phyloP scores from a whole-genome alignment of 2,113 vertebrate genomes.

The Climacteris rufus region DNA sequence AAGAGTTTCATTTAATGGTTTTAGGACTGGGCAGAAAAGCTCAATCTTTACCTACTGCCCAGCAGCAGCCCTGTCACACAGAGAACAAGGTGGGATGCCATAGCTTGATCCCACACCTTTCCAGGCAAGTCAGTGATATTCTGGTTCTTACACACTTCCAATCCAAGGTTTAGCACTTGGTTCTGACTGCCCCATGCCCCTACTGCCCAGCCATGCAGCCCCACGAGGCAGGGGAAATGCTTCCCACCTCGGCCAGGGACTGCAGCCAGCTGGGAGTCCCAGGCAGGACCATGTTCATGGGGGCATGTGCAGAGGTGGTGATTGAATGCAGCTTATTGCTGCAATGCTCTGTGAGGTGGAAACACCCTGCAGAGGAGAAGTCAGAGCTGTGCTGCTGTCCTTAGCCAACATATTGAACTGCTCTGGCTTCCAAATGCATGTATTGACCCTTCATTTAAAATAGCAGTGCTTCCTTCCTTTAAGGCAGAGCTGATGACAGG shows the following conservation, averaged over 20 bases:
- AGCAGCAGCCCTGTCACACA: not conserved
- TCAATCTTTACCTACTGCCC: not conserved
- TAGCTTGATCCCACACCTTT: not conserved
- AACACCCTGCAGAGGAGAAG: not conserved
- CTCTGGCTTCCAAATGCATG: not conserved
- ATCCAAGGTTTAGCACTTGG: not conserved
- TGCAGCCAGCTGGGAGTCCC: not conserved
- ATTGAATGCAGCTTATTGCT: not conserved
- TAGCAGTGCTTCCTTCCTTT: not conserved
- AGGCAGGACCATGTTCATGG: not conserved
- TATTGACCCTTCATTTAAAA: not conserved
- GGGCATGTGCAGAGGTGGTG: not conserved
- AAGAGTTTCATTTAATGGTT: not conserved
- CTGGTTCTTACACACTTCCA: not conserved
- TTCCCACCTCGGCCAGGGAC: rapidly evolving
- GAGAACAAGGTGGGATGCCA: not conserved
- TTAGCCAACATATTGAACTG: not conserved
- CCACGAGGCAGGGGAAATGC: rapidly evolving
- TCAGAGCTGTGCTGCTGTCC: not conserved
- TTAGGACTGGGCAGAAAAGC: not conserved
- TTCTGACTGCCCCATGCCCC: not conserved
- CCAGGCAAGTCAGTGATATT: not conserved
- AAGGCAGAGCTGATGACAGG: not conserved
- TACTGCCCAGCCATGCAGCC: rapidly evolving
- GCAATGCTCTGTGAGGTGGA: not conserved